phyloP scores from a whole-genome alignment of 2,797 vertebrate species.

The Onychomys arenicola region DNA sequence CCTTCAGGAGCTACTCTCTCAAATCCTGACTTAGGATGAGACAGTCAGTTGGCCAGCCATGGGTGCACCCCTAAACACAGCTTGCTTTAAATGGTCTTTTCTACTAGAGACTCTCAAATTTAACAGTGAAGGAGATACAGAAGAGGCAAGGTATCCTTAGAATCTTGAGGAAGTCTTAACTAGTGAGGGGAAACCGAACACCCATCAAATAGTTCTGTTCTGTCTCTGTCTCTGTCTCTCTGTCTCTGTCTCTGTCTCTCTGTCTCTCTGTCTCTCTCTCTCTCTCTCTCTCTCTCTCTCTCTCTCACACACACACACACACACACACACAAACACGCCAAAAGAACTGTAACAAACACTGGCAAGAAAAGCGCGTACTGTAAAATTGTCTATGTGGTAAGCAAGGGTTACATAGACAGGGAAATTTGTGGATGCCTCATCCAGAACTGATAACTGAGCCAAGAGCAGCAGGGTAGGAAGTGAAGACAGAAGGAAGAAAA shows the following conservation, averaged over 20 bases:
- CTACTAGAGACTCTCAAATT: neutral
- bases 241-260: too few species aligned
- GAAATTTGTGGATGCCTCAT: neutral
- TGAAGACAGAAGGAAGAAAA: neutral
- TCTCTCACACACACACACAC: neutral
- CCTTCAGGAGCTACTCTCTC: neutral
- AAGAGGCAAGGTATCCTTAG: neutral
- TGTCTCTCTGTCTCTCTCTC: too few species aligned
- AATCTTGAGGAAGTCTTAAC: neutral
- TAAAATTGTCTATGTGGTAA: neutral
- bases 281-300: too few species aligned
- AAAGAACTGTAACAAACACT: neutral
- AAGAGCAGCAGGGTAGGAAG: neutral
- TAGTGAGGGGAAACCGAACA: neutral
- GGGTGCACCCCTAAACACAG: neutral
- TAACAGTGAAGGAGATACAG: neutral
- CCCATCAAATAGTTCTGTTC: neutral
- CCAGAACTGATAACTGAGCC: neutral
- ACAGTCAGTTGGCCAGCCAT: neutral
- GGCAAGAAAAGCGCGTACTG: neutral
- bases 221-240: too few species aligned
- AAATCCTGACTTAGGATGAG: neutral
- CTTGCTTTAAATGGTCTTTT: neutral
- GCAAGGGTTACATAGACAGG: too few species aligned
- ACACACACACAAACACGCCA: neutral